Base-by-base conservation (phyloP, 1,140 invertebrate genomes). In the Camponotus floridanus region DNA sequence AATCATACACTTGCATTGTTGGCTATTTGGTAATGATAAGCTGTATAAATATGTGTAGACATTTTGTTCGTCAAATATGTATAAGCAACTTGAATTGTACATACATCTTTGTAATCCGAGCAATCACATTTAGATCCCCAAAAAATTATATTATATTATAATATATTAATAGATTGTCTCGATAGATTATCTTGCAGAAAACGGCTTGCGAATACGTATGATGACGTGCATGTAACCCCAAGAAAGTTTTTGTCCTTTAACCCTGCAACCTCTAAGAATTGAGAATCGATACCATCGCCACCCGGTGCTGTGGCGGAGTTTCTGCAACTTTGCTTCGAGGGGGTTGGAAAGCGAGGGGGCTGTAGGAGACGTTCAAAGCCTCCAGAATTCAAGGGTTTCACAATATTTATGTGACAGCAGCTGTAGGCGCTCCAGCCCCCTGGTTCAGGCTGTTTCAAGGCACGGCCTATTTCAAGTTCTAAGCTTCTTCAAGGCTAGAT, bases 391-490 rank as follows among this genome's bases (percentile, higher is more conserved):
- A 67, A 86, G 86, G 91, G 86, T 91, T 92, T 91, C 90, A 33
- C 85, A 91, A 92, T 92, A 92, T 92, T 92, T 92, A 92, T 92
- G 92, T 92, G 92, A 92, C 90, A 90, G 92, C 90, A 91, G 89
- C 91, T 92, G 91, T 91, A 91, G 89, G 70, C 79, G 68, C 76
- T 36, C 64, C 76, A 85, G 78, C 39, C 51, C 81, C 76, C 59
- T 89, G 76, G 78, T 62, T 85, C 78, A 48, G 78, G 80, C 86
- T 89, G 74, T 90, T 91, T 88, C 89, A 85, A 87, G 83, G 86
- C 84, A 81, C 67, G 67, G 85, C 80, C 87, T 89, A 74, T 88
- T 91, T 88, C 91, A 87, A 88, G 91, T 91, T 91, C 91, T 91
- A 91, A 89, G 86, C 78, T 88, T 90, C 73, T 83, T 90, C 45